Conservation (phyloP, 2,888 invertebrate genomes). For the Eupithecia dodoneata region DNA sequence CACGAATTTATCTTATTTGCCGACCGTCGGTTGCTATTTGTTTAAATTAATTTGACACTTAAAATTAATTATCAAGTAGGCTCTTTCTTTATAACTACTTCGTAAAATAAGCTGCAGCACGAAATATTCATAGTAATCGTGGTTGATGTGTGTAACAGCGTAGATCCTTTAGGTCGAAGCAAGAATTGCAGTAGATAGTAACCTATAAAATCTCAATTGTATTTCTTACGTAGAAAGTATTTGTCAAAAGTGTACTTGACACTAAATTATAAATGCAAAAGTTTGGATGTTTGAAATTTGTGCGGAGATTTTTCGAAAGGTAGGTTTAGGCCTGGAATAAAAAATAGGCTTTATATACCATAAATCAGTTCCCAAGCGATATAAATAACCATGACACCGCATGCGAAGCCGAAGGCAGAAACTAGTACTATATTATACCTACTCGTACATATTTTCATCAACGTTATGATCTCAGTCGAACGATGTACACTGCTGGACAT, state of each 20-base stretch:
- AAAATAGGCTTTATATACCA: too few species aligned
- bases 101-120: background rate
- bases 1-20: background rate
- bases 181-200: background rate
- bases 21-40: conserved; percentile 8
- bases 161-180: background rate
- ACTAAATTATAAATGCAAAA: too few species aligned
- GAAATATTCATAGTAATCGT: background rate
- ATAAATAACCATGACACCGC: too few species aligned
- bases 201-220: background rate
- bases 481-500: background rate
- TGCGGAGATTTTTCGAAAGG: too few species aligned
- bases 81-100: background rate
- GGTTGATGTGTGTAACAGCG: background rate
- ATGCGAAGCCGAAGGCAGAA: too few species aligned
- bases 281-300: too few species aligned
- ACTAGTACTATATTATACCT: background rate
- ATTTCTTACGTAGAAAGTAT: background rate
- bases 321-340: too few species aligned
- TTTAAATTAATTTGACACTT: background rate
- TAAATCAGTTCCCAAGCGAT: too few species aligned
- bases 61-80: background rate
- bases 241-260: too few species aligned
- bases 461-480: background rate
- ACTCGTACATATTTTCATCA: background rate